These are phyloP conservation scores for Gallinago solitaria DNA, from an alignment of 2,797 vertebrate genomes.

Conservation along the genomic window DNA sequence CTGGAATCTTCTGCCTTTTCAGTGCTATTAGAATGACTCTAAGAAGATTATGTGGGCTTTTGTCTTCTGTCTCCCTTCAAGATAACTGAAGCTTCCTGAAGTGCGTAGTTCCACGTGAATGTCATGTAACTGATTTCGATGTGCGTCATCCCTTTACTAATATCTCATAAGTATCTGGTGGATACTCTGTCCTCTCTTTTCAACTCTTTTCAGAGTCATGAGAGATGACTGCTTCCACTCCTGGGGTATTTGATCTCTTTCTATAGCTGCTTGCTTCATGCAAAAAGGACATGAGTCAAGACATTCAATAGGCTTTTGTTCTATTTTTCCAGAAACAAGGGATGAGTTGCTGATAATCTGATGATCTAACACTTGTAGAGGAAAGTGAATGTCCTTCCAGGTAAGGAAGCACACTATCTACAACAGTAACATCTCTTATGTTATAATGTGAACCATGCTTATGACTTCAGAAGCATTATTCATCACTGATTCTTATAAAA, in stretches of 20 bases:
- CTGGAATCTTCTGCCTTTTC: background rate
- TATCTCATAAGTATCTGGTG: background rate
- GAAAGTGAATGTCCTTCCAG: background rate
- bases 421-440: background rate
- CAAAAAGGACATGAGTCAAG: background rate
- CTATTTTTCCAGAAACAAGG: background rate
- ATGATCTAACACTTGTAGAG: background rate
- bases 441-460: background rate
- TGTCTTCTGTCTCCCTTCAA: background rate
- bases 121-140: background rate
- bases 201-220: background rate
- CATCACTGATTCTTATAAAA: background rate
- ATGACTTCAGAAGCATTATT: background rate
- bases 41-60: slow-evolving; percentile 21
- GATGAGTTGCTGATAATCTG: background rate
- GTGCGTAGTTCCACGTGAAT: background rate
- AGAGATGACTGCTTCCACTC: background rate
- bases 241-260: background rate
- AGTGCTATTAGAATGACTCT: background rate
- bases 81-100: background rate
- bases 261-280: background rate
- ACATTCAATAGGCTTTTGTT: background rate
- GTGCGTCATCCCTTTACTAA: background rate
- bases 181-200: background rate
- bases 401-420: background rate